A percentile compares a stretch with the other conserved stretches of the same genome.
phyloP scores from a whole-genome alignment of 2,113 vertebrate species.

The Apeltes quadracus region DNA sequence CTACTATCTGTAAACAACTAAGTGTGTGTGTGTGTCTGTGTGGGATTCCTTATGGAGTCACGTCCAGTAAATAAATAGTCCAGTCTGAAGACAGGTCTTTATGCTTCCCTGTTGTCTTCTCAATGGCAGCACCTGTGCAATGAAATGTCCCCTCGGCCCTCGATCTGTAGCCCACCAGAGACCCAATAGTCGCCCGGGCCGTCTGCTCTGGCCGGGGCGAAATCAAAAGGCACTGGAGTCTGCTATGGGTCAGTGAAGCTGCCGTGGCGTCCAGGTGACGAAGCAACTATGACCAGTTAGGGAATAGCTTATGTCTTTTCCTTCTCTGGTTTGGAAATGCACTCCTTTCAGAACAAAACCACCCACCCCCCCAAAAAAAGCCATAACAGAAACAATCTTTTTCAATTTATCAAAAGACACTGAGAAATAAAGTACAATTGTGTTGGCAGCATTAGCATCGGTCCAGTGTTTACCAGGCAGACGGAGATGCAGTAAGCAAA shows the following conservation, averaged over 20 bases:
- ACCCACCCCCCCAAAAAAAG: too few relatives aligned
- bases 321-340: slow-evolving; percentile 37
- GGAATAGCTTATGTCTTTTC: slow-evolving; percentile 46
- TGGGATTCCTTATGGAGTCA: slow-evolving; percentile 25
- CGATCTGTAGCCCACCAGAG: slow-evolving; percentile 62
- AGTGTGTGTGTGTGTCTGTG: not conserved
- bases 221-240: slow-evolving; percentile 83
- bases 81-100: slow-evolving; percentile 49
- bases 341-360: slow-evolving; percentile 43
- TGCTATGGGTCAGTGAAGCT: slow-evolving; percentile 77
- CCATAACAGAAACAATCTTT: slow-evolving; percentile 49
- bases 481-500: slow-evolving; percentile 47
- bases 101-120: slow-evolving; percentile 40
- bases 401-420: slow-evolving; percentile 35
- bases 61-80: slow-evolving; percentile 57
- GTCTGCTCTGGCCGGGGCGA: slow-evolving; percentile 63
- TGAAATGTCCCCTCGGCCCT: slow-evolving; percentile 54
- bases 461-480: slow-evolving; percentile 68
- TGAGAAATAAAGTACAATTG: slow-evolving; percentile 56
- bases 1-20: slow-evolving; percentile 43
- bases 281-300: slow-evolving; percentile 44
- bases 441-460: slow-evolving; percentile 75
- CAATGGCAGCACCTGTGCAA: slow-evolving; percentile 58
- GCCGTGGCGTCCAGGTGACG: slow-evolving; percentile 53
- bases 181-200: slow-evolving; percentile 61